Evolutionary conservation across 2,888 invertebrate species (phyloP), one percentile per base, ranked within the genome.

Genomic region (Brenthis daphne): DNA sequence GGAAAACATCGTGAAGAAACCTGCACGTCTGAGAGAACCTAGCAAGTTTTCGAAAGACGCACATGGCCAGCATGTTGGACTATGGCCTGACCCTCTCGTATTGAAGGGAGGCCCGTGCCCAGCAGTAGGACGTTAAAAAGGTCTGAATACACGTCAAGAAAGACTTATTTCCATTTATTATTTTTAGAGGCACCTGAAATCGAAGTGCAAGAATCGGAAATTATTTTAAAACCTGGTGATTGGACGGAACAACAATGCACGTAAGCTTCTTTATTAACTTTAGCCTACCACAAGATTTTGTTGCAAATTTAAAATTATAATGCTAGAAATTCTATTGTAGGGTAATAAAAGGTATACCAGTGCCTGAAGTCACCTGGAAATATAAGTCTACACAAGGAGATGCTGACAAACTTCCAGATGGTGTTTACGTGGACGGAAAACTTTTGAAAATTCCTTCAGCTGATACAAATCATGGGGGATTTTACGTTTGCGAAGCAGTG

Each of bases 111-210:
- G 20, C 20, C 20, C 20, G 20, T 20, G 20, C 20, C 20, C 20
- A 20, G 20, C 20, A 20, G 20, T 20, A 20, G 20, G 20, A 20
- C 20, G 20, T 20, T 20, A 20, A 20, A 20, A 20, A 20, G 1
- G 20, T 20, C 20, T 20, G 20, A 20, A 20, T 20, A 20, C 20
- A 20, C 20, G 20, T 20, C 20, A 20, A 20, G 20, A 20, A 50
- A 13, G 16, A 54, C 51, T 54, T 48, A 29, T 4, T 29, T n/a
- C 6, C 43, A 12, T 51, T 4, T 20, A 47, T 64, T 53, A 53
- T 51, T 33, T 69, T 43, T 78, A 91, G 92, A 89, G 55, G 54
- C 77, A 11, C 90, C 91, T 0, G 70, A 82, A 76, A 67, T 90
- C 2, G 75, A 81, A 33, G 43, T 80, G 2, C 73, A 72, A 2